phyloP scores from a whole-genome alignment of 2,113 vertebrate genomes.

The Chrysemys picta region DNA sequence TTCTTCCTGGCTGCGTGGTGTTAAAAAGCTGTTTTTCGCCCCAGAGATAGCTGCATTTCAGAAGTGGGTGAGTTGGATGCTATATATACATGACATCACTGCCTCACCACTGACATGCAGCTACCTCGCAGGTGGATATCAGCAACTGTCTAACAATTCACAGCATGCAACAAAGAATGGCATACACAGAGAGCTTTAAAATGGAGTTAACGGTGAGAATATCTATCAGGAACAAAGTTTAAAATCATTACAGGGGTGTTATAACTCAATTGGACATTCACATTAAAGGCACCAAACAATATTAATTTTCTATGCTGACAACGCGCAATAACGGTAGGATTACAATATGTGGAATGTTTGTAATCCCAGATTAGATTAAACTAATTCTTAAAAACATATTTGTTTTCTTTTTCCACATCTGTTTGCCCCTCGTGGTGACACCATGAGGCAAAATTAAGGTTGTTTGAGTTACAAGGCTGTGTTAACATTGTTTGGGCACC shows the following conservation, averaged over 20 bases:
- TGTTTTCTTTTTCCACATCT: not conserved
- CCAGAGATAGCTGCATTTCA: conserved; percentile 25
- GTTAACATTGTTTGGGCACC: not conserved
- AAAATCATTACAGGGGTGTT: not conserved
- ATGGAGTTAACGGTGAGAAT: not conserved
- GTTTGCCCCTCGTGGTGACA: not conserved
- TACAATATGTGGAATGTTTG: not conserved
- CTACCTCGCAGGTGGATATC: not conserved
- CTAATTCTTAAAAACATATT: not conserved
- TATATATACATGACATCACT: not conserved
- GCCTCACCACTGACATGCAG: not conserved
- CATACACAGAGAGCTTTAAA: not conserved
- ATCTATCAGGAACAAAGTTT: not conserved
- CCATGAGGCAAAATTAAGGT: not conserved
- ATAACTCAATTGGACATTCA: not conserved
- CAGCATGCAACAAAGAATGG: not conserved
- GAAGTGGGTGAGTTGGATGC: not conserved
- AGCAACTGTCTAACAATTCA: not conserved
- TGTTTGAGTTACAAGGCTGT: not conserved
- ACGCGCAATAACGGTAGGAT: not conserved
- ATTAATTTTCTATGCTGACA: not conserved
- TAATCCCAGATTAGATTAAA: not conserved
- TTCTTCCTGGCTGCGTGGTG: conserved; percentile 25
- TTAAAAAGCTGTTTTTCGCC: conserved; percentile 30
- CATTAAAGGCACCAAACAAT: not conserved